Evolutionary conservation across 2,113 vertebrate genomes (phyloP).

Genomic region (Forbesichthys agassizii): DNA sequence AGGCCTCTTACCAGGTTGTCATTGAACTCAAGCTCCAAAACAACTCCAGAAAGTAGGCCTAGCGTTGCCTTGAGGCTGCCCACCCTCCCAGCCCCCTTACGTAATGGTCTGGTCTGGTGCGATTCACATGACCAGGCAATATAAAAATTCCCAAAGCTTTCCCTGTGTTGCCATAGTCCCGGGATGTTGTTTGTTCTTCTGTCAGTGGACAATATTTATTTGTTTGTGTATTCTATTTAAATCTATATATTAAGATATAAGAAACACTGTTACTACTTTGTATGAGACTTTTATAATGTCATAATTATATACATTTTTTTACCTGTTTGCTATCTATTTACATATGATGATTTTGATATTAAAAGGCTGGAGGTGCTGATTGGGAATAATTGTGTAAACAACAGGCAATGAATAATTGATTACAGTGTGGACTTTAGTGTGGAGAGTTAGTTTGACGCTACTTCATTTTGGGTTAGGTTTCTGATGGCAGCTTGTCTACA

Average conservation of each 20-base stretch:
- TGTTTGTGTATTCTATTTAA: not conserved
- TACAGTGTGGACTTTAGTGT: too few species aligned
- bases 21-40: conserved; percentile 28
- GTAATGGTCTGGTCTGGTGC: conserved; percentile 73
- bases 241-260: too few species aligned
- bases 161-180: conserved; percentile 49
- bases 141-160: conserved; percentile 42
- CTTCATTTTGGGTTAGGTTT: conserved; percentile 2
- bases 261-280: too few species aligned
- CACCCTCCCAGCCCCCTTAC: conserved; percentile 55
- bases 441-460: not conserved
- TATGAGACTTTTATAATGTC: not conserved
- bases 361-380: conserved; percentile 7
- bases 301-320: not conserved
- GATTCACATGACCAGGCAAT: conserved; percentile 76
- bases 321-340: not conserved
- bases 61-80: conserved; percentile 29
- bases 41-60: conserved; percentile 38
- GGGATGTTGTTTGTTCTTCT: conserved; percentile 19
- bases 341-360: not conserved
- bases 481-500: conserved; percentile 15
- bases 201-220: not conserved
- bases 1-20: conserved; percentile 17
- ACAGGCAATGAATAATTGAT: not conserved
- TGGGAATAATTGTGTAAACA: not conserved